These are phyloP conservation scores for Neoascia interrupta DNA, from an alignment of 2,888 invertebrate genomes.

Conservation along the genomic window DNA sequence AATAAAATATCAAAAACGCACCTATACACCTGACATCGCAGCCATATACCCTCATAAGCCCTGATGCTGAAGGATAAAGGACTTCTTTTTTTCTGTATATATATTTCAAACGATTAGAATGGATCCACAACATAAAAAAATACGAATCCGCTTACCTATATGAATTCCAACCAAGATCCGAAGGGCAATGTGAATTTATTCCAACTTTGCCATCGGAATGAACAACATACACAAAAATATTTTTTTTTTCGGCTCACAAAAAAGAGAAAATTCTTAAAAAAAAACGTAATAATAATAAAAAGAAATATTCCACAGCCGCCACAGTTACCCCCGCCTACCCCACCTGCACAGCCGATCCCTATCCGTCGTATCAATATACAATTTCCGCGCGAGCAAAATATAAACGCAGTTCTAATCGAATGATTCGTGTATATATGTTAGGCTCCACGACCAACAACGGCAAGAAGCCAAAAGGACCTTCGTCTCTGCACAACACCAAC, in stretches of 20 bases:
- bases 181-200: constrained; percentile 2
- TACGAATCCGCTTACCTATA: constrained; percentile 3
- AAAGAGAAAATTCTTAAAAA: background rate
- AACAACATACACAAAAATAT: constrained; percentile 3
- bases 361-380: constrained; percentile 51
- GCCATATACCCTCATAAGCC: too few species aligned
- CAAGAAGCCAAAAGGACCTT: constrained; percentile 7
- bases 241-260: constrained; percentile 9
- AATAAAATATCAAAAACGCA: constrained; percentile 43
- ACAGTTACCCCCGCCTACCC: constrained; percentile 3
- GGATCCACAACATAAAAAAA: constrained; percentile 22
- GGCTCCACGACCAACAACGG: constrained; percentile 15
- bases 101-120: constrained; percentile 19
- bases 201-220: constrained; percentile 7
- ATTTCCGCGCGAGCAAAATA: constrained; percentile 65
- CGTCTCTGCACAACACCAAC: background rate
- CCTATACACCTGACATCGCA: too few species aligned
- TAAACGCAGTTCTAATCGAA: constrained; percentile 65
- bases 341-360: background rate
- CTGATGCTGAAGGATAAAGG: background rate
- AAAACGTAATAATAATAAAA: constrained; percentile 58
- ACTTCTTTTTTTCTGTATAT: background rate
- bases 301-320: constrained; percentile 58
- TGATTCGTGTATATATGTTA: constrained; percentile 58
- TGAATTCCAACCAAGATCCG: background rate